These are phyloP conservation scores for Anagyrus pseudococci DNA, from an alignment of 2,888 invertebrate species.

Conservation along the genomic window DNA sequence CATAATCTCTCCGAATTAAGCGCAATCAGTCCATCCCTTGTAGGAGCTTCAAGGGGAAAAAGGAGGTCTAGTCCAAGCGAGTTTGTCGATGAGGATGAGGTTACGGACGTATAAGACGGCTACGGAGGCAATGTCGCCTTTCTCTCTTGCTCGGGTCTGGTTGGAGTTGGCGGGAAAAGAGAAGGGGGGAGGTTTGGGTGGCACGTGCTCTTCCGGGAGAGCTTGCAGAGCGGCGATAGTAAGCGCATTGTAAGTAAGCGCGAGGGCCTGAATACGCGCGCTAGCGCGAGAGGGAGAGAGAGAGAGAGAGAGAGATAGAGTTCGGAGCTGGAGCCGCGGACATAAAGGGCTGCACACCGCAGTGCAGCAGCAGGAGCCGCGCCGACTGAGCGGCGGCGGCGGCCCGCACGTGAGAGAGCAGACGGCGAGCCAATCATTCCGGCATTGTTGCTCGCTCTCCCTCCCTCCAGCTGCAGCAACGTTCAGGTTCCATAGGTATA, in stretches of 20 bases:
- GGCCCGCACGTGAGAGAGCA: conserved; percentile 41
- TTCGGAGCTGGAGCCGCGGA: too few species aligned
- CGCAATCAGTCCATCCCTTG: too few species aligned
- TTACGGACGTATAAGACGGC: too few species aligned
- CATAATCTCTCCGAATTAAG: too few species aligned
- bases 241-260: background rate
- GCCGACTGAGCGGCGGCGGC: too few species aligned
- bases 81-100: too few species aligned
- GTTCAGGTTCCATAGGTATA: background rate
- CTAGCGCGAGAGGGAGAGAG: background rate
- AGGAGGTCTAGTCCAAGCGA: too few species aligned
- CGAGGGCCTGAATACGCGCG: background rate
- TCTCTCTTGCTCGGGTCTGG: too few species aligned
- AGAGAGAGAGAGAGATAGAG: background rate
- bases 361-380: too few species aligned
- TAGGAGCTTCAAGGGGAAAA: too few species aligned
- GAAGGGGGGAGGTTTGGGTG: background rate
- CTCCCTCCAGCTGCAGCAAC: conserved; percentile 1
- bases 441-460: conserved; percentile 49
- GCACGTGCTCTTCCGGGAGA: background rate
- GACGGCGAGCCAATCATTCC: conserved; percentile 56
- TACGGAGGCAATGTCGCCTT: too few species aligned
- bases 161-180: too few species aligned
- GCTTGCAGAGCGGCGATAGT: background rate
- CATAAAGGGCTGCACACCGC: background rate